Evolutionary conservation across 2,113 vertebrate genomes (phyloP).

Genomic region (Lepisosteus osseus): DNA sequence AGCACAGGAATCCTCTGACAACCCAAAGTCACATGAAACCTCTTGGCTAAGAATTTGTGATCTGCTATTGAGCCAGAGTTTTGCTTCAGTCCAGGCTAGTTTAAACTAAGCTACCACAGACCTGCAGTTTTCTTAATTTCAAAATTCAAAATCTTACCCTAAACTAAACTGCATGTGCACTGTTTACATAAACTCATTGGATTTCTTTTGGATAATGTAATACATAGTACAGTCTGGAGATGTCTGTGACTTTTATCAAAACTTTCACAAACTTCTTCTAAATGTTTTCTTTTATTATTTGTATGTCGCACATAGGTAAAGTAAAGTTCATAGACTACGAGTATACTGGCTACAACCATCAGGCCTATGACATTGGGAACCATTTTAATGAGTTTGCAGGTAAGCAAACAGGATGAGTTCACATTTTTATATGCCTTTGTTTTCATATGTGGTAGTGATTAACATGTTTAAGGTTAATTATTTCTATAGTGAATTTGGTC

Average conservation of each 20-base stretch:
- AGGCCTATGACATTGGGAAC: conserved; percentile 97
- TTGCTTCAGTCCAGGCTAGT: too few relatives aligned
- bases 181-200: conserved; percentile 27
- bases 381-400: conserved; percentile 99
- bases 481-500: too few relatives aligned
- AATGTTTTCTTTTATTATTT: conserved; percentile 52
- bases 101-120: too few relatives aligned
- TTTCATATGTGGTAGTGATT: too few relatives aligned
- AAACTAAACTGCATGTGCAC: conserved; percentile 14
- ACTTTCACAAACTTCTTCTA: conserved; percentile 39
- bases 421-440: too few relatives aligned
- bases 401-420: conserved; percentile 37
- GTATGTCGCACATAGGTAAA: conserved; percentile 78
- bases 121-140: conserved; percentile 28
- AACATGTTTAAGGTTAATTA: too few relatives aligned
- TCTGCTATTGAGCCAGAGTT: too few relatives aligned
- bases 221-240: conserved; percentile 39
- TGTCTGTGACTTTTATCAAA: conserved; percentile 11
- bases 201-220: conserved; percentile 27
- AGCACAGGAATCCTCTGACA: too few relatives aligned
- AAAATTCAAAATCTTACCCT: conserved; percentile 69
- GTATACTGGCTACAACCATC: conserved; percentile 97
- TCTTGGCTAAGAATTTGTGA: too few relatives aligned
- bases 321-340: conserved; percentile 99
- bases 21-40: too few relatives aligned